Evolutionary conservation across 2,888 invertebrate species (phyloP), one percentile per base, ranked within the genome.

Genomic region (Agrenia bidenticulata): DNA sequence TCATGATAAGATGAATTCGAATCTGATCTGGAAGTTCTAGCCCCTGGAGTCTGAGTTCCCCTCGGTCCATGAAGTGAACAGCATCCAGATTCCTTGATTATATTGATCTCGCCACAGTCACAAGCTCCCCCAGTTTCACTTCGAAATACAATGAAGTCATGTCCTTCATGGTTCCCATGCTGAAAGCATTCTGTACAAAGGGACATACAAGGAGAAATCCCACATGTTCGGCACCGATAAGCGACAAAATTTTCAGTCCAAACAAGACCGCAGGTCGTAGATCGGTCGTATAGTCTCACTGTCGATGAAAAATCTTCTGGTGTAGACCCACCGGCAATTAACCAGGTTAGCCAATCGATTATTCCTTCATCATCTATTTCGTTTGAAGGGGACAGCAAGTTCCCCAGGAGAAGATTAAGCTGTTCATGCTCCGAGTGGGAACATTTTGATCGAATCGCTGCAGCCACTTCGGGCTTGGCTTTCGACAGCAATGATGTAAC

Each of bases 231-330:
- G 77, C 85, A 85, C 42, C 85, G 79, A 77, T 84, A 85, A 1
- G 85, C 70, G 2, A 68, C 61, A 64, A 66, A 68, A 80, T 97
- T 94, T 56, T 96, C 94, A 59, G 96, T 95, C 99, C 99, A 99
- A 59, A 99, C 98, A 54, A 96, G 84, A 13, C 97, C 97, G 83
- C 99, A 99, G 76, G 93, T 95, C 70, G 93, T 92, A 75, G 95
- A 92, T 81, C 92, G 94, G 83, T 97, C 96, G 82, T 92, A 97
- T 71, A 88, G 87, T 72, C 90, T 86, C 70, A 97, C 96, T 82
- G 89, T 90, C 79, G 88, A 88, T 49, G 90, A 87, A 82, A 94
- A 96, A 80, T 94, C 94, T 79, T 94, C 93, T n/a, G 93, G 94
- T 49, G 92, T 93, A 78, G 88, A 84, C 32, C 95, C 95, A 76